phyloP scores from a whole-genome alignment of 2,113 vertebrate species.

The Sceloporus undulatus region DNA sequence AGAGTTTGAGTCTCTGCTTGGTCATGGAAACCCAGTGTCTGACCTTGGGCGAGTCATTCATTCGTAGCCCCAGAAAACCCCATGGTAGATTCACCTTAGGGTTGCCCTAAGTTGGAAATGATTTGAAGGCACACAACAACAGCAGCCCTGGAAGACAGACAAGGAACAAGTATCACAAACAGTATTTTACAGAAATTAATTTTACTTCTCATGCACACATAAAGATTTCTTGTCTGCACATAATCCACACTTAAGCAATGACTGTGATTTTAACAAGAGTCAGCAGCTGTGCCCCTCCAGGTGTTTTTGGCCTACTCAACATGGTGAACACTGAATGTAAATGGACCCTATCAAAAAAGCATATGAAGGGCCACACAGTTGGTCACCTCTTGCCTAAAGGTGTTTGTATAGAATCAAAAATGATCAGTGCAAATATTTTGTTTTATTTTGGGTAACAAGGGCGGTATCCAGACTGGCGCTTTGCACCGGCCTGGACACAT shows the following conservation, averaged over 20 bases:
- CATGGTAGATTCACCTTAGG: too few species aligned
- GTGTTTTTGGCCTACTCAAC: background rate
- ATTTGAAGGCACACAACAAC: too few species aligned
- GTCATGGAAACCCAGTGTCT: too few species aligned
- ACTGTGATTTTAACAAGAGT: background rate
- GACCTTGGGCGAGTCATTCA: too few species aligned
- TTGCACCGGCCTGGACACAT: too few species aligned
- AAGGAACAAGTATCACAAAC: background rate
- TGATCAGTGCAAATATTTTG: background rate
- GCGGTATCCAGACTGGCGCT: too few species aligned
- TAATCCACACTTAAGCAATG: background rate
- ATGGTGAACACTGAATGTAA: background rate
- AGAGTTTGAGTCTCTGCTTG: too few species aligned
- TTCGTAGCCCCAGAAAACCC: too few species aligned
- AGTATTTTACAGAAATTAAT: background rate
- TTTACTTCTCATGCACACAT: background rate
- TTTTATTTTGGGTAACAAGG: background rate
- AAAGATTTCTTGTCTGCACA: background rate
- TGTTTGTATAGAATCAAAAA: background rate
- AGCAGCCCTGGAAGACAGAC: background rate
- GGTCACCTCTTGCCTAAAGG: background rate
- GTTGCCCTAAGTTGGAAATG: too few species aligned
- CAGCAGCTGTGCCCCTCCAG: background rate
- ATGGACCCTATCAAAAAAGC: background rate
- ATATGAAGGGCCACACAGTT: background rate